Evolutionary conservation across 1,140 invertebrate genomes (phyloP), one percentile per base, ranked within the genome.

Genomic region (Euborellia annulipes): DNA sequence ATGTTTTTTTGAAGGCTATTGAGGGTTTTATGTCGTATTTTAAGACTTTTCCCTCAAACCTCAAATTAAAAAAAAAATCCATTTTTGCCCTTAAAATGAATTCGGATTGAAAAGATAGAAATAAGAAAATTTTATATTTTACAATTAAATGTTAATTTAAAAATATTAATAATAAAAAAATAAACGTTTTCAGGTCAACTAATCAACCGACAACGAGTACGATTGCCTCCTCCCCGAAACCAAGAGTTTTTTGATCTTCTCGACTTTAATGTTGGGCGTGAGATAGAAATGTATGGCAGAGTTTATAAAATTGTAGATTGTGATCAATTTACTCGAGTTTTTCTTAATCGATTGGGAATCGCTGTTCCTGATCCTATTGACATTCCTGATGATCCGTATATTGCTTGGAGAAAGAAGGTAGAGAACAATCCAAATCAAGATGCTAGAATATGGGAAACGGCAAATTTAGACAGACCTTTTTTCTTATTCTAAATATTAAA

Each of bases 271-370:
- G 69, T 92, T 41, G 85, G 83, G 11, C 71, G 70, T 41, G 75
- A 85, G 59, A 68, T 84, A 1, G 75, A 75, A 43, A 70, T 89
- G 48, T 85, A 75, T 59, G 82, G 82, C 0, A 76, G 79, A 64
- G 69, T 75, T 17, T 87, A 86, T 58, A 81, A 80, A 63, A 82
- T 94, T 21, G 76, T 77, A 1, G 72, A 79, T 50, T 92, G 87
- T 59, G 85, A 94, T 58, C 69, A 76, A 47, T 94, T 92, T 57
- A 92, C 89, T 0, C 64, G 83, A 50, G 74, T 73, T 36, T 93
- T 91, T 62, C 63, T 93, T 3, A 83, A 80, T 58, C 75, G 82
- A 19, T 71, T 84, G 43, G 90, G 90, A 13, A 84, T 93, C 36
- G 64, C 75, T 32, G 82, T 93, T 16, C 78, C 81, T 1, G 74